Evolutionary conservation across 2,797 vertebrate genomes (phyloP).

Genomic region (Alca torda): DNA sequence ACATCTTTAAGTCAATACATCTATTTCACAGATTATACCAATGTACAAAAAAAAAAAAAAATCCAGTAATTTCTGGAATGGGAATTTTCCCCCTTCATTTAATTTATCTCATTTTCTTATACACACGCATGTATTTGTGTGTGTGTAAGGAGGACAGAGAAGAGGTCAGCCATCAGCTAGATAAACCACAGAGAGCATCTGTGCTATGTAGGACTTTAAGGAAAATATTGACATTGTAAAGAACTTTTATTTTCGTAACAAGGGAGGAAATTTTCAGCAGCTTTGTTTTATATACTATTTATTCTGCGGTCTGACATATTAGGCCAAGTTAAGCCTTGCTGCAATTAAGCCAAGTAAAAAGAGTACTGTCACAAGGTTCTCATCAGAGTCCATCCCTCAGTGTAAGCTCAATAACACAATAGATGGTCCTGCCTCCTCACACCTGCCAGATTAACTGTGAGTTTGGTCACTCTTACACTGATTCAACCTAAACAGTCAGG

Average conservation of each 20-base stretch:
- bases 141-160: neutral
- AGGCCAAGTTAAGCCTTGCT: neutral
- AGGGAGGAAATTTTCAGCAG: neutral
- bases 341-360: neutral
- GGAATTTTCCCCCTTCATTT: neutral
- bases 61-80: neutral
- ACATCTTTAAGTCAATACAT: neutral
- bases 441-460: neutral
- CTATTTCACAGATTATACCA: neutral
- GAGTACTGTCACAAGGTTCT: neutral
- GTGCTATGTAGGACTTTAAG: neutral
- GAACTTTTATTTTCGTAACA: neutral
- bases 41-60: neutral
- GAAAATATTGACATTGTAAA: neutral
- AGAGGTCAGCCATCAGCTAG: neutral
- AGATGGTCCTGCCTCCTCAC: neutral
- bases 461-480: neutral
- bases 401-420: neutral
- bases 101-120: neutral
- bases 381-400: neutral
- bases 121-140: rapidly evolving
- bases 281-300: neutral
- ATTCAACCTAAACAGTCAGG: neutral
- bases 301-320: neutral
- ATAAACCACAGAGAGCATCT: neutral